Evolutionary conservation across 2,888 invertebrate genomes (phyloP).

Genomic region (Agonopterix arenella): DNA sequence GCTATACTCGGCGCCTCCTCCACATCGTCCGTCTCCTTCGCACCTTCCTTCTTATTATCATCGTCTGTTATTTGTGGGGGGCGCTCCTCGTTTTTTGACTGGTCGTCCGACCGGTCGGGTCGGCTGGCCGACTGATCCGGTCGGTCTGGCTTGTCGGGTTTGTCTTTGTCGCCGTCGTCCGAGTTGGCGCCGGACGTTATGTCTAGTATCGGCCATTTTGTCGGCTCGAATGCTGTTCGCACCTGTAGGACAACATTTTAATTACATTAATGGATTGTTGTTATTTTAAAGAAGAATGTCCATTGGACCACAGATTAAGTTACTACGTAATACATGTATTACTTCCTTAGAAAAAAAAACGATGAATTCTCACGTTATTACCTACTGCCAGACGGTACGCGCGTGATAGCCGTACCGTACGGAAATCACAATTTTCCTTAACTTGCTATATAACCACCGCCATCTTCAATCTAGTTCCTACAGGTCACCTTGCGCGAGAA

Average conservation of each 20-base stretch:
- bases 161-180: conserved; percentile 31
- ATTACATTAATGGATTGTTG: no score
- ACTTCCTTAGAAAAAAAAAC: no score
- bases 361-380: no score
- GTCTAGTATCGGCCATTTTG: conserved; percentile 92
- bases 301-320: no score
- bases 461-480: no score
- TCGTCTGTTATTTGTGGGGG: conserved; percentile 17
- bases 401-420: no score
- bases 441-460: no score
- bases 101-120: conserved; percentile 8
- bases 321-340: no score
- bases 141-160: conserved; percentile 12
- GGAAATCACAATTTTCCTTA: no score
- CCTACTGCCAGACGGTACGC: no score
- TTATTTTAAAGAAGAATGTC: no score
- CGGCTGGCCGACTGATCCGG: conserved; percentile 1
- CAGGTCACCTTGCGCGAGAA: no score
- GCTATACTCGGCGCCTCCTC: conserved; percentile 52
- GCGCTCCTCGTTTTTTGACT: conserved; percentile 6
- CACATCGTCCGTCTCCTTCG: conserved; percentile 17
- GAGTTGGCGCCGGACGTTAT: conserved; percentile 33
- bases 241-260: conserved; percentile 72
- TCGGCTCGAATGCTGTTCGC: conserved; percentile 88
- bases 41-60: conserved; percentile 9